Base-by-base conservation (phyloP, 2,888 invertebrate species). In the Agrotis segetum region DNA sequence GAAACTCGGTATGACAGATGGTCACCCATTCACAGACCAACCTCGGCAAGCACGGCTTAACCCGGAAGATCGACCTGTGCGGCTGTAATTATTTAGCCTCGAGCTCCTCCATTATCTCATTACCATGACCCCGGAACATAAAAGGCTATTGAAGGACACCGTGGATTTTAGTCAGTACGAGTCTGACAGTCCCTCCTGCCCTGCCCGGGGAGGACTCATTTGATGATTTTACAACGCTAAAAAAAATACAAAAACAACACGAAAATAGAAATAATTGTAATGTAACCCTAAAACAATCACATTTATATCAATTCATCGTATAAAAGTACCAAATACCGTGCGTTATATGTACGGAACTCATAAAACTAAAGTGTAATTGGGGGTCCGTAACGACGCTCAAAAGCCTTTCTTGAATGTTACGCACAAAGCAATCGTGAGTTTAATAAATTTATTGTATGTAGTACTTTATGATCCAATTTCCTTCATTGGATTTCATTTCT, bases 341-440 rank as follows among this genome's bases (percentile, higher is more conserved):
- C 59, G 67, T 70, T 75, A 81, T 83, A 82, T 67, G 73, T 70
- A 75, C 53, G 69, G 71, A 81, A 75, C 71, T 55, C 81, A 58
- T 82, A 81, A 83, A 78, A 78, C 62, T 83, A 67, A 83, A 82
- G 73, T 83, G 81, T 82, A 75, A 83, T 69, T 70, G 79, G 71
- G 78, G 78, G 67, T 67, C 71, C 40, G 58, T 75, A 70, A 79
- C 67, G 69, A 73, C 62, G 71, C 56, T 66, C 63, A 73, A 82
- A 81, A 75, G 67, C 73, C 73, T 75, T 81, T 53, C 68, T 64
- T 73, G 69, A 60, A 71, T 74, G 55, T 67, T 60, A 79, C 55
- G 56, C 59, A 53, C 60, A 34, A 63, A 66, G 80, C 74, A 66
- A 83, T 77, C 21, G 71, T 11, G 16, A 46, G 67, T 50, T 81